phyloP scores from a whole-genome alignment of 2,797 vertebrate genomes.

The Onychomys arenicola region DNA sequence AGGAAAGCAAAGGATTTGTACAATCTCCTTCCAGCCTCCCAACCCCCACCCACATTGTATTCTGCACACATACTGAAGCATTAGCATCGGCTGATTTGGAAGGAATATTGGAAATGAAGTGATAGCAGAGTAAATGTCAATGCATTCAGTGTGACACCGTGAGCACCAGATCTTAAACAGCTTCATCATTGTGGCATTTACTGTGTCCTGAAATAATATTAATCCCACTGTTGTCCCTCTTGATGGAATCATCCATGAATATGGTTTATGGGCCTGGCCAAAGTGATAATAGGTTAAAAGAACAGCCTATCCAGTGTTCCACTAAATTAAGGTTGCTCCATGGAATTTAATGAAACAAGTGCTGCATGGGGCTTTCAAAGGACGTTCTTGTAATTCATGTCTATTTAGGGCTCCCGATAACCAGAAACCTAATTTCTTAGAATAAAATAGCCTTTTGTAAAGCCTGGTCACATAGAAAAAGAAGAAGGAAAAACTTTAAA shows the following conservation, averaged over 20 bases:
- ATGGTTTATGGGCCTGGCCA: constrained; percentile 90
- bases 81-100: constrained; percentile 90
- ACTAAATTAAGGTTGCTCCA: constrained; percentile 92
- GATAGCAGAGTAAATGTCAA: constrained; percentile 95
- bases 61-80: constrained; percentile 87
- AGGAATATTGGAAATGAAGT: constrained; percentile 91
- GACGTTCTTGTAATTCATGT: constrained; percentile 91
- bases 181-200: constrained; percentile 90
- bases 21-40: constrained; percentile 72
- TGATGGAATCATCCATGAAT: constrained; percentile 92
- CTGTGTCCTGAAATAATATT: constrained; percentile 91
- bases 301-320: constrained; percentile 90
- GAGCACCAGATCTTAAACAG: constrained; percentile 91
- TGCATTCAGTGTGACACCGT: constrained; percentile 92
- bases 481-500: constrained; percentile 86
- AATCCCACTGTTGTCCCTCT: constrained; percentile 90
- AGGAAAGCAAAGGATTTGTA: constrained; percentile 66
- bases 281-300: constrained; percentile 92
- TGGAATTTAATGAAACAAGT: constrained; percentile 91
- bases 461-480: constrained; percentile 85
- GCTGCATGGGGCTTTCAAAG: constrained; percentile 88
- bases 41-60: constrained; percentile 82
- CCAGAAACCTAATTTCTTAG: constrained; percentile 91
- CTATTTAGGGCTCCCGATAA: constrained; percentile 90
- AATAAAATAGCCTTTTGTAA: constrained; percentile 90